Evolutionary conservation across 2,797 vertebrate genomes (phyloP), one percentile per base, ranked within the genome.

Genomic region (Rousettus madagascariensis): DNA sequence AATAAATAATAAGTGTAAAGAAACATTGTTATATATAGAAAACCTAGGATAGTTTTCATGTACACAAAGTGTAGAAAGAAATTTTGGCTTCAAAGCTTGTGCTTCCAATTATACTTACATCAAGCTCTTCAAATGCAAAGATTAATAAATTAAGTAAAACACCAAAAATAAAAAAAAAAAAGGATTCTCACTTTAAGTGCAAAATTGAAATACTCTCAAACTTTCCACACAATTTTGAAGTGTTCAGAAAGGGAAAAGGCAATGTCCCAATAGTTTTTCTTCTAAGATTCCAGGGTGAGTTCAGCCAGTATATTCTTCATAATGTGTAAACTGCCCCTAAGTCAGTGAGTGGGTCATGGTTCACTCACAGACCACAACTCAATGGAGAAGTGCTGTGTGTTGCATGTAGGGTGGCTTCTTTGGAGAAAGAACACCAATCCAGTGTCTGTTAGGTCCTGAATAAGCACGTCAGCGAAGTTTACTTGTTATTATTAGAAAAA

Each of bases 81-180:
- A 36, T n/a, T 66, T 51, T 71, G 59, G 36, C 41, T 75, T 71
- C 41, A 20, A 77, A 75, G 19, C 33, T 78, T 88, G 6, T 71
- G 17, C 77, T 79, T 96, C 51, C 19, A 68, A 26, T 82, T 75
- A 65, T 2, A 19, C 9, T 59, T 86, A 20, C 1, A 86, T 49
- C 16, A 43, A n/a, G 28, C 36, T 74, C 63, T 87, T 92, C 26
- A 92, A 74, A 41, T 5, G 41, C 33, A 33, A 90, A 86, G 36
- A 57, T 65, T 57, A 88, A 72, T 87, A 86, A 69, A 85, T 17
- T 77, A 66, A 93, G 22, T 78, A 41, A 96, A 97, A 90, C 30
- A 22, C 3, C 26, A 69, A 68, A 65, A 57, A 36, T 65, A 51
- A 63, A 13, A 68, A 57, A 65, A 57, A 28, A 75, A 51, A 55